Conservation (phyloP, 2,113 vertebrate species). For the Phasianus colchicus region DNA sequence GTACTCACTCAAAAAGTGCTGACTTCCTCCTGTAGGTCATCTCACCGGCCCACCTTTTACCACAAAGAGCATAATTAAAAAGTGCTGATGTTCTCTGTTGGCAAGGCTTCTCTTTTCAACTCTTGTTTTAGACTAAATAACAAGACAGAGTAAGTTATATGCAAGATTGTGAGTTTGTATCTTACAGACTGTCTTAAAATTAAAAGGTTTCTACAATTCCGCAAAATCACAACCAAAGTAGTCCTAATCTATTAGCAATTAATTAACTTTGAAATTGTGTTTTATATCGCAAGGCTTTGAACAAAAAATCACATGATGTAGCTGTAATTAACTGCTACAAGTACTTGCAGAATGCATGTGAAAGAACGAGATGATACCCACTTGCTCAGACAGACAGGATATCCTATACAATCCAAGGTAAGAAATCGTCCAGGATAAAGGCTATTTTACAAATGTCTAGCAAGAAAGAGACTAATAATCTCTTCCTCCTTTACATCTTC, state of each 20-base stretch:
- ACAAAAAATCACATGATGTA: not conserved
- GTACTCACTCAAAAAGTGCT: slow-evolving; percentile 72
- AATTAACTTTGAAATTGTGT: not conserved
- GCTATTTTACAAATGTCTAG: not conserved
- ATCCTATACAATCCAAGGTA: not conserved
- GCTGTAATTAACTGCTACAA: not conserved
- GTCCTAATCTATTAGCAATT: not conserved
- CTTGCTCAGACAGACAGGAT: not conserved
- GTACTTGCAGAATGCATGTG: not conserved
- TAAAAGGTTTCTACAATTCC: not conserved
- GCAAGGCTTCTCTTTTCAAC: slow-evolving; percentile 46
- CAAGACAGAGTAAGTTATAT: not conserved
- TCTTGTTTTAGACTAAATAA: not conserved
- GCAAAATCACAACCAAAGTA: not conserved
- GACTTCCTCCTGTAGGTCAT: slow-evolving; percentile 69
- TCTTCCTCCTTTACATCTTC: not conserved
- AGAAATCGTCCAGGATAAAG: not conserved
- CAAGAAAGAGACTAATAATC: not conserved
- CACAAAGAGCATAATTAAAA: slow-evolving; percentile 66
- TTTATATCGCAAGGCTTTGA: not conserved
- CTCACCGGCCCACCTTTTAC: slow-evolving; percentile 19
- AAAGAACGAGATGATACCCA: not conserved
- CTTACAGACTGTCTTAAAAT: slow-evolving; percentile 28
- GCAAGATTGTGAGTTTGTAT: not conserved
- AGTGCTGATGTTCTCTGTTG: slow-evolving; percentile 50